Conservation (phyloP, 2,888 invertebrate genomes). For the Hypomecis atomaria region DNA sequence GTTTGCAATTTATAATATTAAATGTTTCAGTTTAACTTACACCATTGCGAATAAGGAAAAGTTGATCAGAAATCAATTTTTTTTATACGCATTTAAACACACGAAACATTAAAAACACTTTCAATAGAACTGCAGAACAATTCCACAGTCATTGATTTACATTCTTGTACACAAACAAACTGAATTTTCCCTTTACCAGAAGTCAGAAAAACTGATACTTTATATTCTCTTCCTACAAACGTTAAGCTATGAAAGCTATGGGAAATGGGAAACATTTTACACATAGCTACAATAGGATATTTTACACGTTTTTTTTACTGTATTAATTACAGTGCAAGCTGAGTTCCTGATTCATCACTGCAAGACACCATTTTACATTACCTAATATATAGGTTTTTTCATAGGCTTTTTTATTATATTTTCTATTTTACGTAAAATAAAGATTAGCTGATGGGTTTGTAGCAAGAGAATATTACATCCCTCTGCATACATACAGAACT, state of each 20-base stretch:
- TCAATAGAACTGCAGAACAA: not conserved
- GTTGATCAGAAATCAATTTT: slow-evolving; percentile 30
- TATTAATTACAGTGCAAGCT: not conserved
- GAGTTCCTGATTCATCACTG: not conserved
- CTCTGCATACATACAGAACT: slow-evolving; percentile 36
- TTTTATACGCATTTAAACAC: slow-evolving; percentile 21
- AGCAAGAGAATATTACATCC: slow-evolving; percentile 40
- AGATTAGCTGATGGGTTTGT: slow-evolving; percentile 33
- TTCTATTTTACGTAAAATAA: slow-evolving; percentile 7
- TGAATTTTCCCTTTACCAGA: slow-evolving; percentile 50
- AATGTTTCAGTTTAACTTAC: slow-evolving; percentile 43
- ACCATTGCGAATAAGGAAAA: slow-evolving; percentile 41
- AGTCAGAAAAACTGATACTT: slow-evolving; percentile 42
- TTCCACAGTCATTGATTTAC: slow-evolving; percentile 37
- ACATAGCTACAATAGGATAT: not conserved
- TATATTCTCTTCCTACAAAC: slow-evolving; percentile 53
- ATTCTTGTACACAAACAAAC: slow-evolving; percentile 40
- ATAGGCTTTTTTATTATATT: not conserved
- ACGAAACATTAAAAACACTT: slow-evolving; percentile 27
- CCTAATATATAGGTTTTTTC: slow-evolving; percentile 31
- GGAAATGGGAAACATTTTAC: not conserved
- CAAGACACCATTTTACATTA: not conserved
- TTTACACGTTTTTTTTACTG: slow-evolving; percentile 3
- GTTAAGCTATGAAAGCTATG: slow-evolving; percentile 1
- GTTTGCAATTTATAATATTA: slow-evolving; percentile 28